Conservation (phyloP, 2,113 vertebrate species). For the Pseudonaja textilis region DNA sequence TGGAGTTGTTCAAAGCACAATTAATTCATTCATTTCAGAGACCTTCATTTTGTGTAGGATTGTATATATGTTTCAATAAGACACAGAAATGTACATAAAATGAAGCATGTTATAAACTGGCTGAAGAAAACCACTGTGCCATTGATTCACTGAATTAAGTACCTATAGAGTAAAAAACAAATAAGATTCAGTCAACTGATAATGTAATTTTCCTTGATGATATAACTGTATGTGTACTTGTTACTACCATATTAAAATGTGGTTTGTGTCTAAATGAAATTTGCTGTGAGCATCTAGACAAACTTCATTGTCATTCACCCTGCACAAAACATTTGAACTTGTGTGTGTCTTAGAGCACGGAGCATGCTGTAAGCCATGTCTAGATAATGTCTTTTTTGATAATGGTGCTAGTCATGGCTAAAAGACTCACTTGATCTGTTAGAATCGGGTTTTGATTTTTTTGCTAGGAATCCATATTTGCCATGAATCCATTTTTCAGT, state of each 20-base stretch:
- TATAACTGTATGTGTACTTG: neutral
- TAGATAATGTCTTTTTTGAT: too few species aligned
- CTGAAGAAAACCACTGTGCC: neutral
- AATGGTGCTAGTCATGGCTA: too few species aligned
- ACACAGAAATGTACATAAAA: neutral
- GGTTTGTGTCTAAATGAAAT: neutral
- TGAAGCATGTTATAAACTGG: neutral
- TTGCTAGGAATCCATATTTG: neutral
- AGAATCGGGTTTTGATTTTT: neutral
- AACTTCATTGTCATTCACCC: neutral
- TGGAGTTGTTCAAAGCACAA: neutral
- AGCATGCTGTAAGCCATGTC: neutral
- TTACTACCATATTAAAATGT: neutral
- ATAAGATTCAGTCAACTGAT: neutral
- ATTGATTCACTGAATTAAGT: neutral
- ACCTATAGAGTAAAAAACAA: neutral
- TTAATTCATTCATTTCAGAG: neutral
- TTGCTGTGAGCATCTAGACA: neutral
- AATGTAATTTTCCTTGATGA: neutral
- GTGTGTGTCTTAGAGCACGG: neutral
- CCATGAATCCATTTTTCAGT: neutral
- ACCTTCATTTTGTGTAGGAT: neutral
- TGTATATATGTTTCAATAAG: conserved; percentile 33
- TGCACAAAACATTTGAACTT: neutral
- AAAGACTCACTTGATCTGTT: neutral